These are phyloP conservation scores for human DNA, from an alignment of 2,113 vertebrate species.

Conservation along the genomic window DNA sequence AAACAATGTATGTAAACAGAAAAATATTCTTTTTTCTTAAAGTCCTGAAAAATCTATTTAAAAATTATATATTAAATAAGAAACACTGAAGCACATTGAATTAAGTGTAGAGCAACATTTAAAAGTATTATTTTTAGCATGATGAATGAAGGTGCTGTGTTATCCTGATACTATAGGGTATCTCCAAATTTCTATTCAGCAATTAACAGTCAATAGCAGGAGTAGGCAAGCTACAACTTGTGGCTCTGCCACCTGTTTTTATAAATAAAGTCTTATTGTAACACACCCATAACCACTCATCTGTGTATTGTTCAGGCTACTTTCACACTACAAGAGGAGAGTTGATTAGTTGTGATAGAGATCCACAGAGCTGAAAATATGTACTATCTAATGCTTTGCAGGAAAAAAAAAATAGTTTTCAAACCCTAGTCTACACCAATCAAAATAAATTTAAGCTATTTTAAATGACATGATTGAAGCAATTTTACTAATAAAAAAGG, in stretches of 20 bases:
- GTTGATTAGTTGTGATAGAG: background rate
- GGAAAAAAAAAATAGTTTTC: background rate
- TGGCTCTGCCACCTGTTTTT: background rate
- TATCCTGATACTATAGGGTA: background rate
- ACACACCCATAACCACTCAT: background rate
- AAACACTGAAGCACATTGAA: background rate
- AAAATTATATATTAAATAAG: background rate
- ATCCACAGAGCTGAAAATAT: background rate
- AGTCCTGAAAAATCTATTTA: background rate
- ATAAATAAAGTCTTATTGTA: background rate
- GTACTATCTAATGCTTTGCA: background rate
- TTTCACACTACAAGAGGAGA: background rate
- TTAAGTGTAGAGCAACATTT: background rate
- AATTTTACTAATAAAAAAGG: background rate
- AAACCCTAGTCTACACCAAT: background rate
- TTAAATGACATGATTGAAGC: background rate
- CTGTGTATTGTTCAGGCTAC: background rate
- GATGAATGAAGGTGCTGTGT: background rate
- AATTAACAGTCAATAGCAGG: background rate
- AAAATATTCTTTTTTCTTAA: background rate
- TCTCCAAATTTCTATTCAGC: background rate
- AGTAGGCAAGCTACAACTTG: background rate
- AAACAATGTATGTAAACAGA: background rate
- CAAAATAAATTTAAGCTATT: background rate
- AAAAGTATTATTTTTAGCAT: background rate